Base-by-base conservation (phyloP, 2,797 vertebrate genomes). In the Potorous gilbertii region DNA sequence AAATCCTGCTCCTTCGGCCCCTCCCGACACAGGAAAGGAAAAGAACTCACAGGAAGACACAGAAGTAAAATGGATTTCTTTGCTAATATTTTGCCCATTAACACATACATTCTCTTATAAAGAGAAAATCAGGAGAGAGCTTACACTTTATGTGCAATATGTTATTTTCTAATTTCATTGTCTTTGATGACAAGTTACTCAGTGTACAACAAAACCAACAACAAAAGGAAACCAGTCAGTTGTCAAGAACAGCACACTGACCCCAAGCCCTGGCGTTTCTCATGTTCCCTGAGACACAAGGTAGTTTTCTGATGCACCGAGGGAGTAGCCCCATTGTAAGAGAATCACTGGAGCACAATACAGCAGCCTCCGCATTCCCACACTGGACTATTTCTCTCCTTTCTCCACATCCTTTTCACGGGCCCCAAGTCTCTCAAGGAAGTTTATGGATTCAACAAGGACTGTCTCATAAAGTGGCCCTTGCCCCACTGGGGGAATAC, bases 351-450 rank as follows among this genome's bases (percentile, higher is more conserved):
- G 96, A 95, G 89, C 55, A 89, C 94, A 40, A 92, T 11, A 46
- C 40, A 87, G 40, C 40, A 89, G 4, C 3, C 31, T 95, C 40
- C 50, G 93, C 40, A 95, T 94, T 96, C 66, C 14, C 93, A 4
- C 29, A 94, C 46, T 94, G 21, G 31, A 16, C 92, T 95, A 94
- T 54, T 94, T 96, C 57, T 95, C 95, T 4, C 31, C 52, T 96
- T 96, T 90, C 24, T 28, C 16, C 54, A 90, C 16, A 59, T 91
- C 87, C 21, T 81, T 94, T 96, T 95, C 89, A 94, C 0, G 90
- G 12, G 93, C 5, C 56, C 50, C 55, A 93, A 56, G 31, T 5
- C 5, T 95, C 96, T 96, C 87, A 93, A 92, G 74, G 94, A 94
- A 92, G 66, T 95, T 90, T 94, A 95, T 93, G 66, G 12, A 57